Base-by-base conservation (phyloP, 2,113 vertebrate species). In the Parotia lawesii region DNA sequence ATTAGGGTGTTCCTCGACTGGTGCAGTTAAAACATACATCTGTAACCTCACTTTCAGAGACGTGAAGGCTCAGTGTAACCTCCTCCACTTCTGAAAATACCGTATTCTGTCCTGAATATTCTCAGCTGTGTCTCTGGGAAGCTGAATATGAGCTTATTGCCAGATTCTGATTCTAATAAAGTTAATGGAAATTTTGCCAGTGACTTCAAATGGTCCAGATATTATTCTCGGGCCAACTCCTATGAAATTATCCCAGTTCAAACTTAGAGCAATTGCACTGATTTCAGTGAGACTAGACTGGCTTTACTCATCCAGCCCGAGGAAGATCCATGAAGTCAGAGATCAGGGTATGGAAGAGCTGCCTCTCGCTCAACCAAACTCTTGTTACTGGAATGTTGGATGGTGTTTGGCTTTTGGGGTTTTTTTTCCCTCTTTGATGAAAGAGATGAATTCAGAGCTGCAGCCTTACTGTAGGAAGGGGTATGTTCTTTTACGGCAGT, bases 101-200 rank as follows among this genome's bases (percentile, higher is more conserved):
- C 11, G 15, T 74, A 53, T 51, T 93, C 75, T 53, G 51, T 47
- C 81, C 86, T 95, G 91, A 97, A 93, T 83, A 91, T 82, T 93
- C 93, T 95, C 94, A 95, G 91, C 94, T 96, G 91, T 64, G 87
- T 85, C 91, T 94, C 89, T 93, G 95, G 93, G 82, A 96, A 94
- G 71, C 87, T 37, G 81, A 82, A 13, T 84, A 56, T 5, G 56
- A 94, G 47, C 60, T 70, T 87, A 67, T 42, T 97, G 94, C 94
- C 96, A 96, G 90, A 90, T 86, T 51, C 91, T 95, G 95, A 97
- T 91, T 95, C 91, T 95, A 96, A 95, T 94, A 94, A 95, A 96
- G 64, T 76, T 85, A 90, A 94, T 83, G 93, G 93, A 97, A 95
- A 80, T 89, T 85, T 90, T 96, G 93, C 95, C 96, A 97, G 82